phyloP scores from a whole-genome alignment of 2,888 invertebrate genomes.

The Eupithecia insigniata region DNA sequence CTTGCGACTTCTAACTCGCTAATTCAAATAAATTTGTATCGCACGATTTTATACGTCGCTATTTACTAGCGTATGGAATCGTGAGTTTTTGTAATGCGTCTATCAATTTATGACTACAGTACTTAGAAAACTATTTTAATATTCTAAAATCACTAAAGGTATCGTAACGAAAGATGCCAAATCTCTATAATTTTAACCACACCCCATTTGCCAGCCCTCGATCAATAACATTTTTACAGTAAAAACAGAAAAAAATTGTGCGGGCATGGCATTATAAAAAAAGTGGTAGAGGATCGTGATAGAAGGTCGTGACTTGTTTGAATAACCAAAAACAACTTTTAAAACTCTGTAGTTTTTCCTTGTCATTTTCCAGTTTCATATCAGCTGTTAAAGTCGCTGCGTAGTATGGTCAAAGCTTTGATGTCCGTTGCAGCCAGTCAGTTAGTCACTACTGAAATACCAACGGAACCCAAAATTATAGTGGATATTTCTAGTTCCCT shows the following conservation, averaged over 20 bases:
- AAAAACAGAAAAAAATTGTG: not conserved
- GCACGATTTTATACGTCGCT: constrained; percentile 62
- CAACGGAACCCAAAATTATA: not conserved
- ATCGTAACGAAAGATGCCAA: no score
- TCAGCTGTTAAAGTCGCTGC: not conserved
- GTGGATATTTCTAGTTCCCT: no score
- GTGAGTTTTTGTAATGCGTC: constrained; percentile 10
- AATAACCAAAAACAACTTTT: not conserved
- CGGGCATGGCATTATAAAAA: not conserved
- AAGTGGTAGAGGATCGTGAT: not conserved
- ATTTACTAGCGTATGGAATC: constrained; percentile 22
- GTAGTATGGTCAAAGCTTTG: constrained; percentile 8
- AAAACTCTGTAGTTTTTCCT: not conserved
- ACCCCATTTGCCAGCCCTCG: not conserved
- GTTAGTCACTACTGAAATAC: not conserved
- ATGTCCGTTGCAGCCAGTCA: not conserved
- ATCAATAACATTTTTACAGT: not conserved
- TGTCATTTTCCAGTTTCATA: not conserved
- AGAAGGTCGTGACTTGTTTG: not conserved
- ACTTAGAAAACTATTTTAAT: not conserved
- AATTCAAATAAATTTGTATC: constrained; percentile 69
- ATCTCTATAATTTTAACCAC: not conserved
- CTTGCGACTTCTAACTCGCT: constrained; percentile 53
- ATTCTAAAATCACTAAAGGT: not conserved
- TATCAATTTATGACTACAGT: constrained; percentile 1